A percentile compares a stretch with the other conserved stretches of the same genome.
These are phyloP conservation scores for Pelobates cultripes DNA, from an alignment of 2,797 vertebrate genomes.

Conservation along the genomic window DNA sequence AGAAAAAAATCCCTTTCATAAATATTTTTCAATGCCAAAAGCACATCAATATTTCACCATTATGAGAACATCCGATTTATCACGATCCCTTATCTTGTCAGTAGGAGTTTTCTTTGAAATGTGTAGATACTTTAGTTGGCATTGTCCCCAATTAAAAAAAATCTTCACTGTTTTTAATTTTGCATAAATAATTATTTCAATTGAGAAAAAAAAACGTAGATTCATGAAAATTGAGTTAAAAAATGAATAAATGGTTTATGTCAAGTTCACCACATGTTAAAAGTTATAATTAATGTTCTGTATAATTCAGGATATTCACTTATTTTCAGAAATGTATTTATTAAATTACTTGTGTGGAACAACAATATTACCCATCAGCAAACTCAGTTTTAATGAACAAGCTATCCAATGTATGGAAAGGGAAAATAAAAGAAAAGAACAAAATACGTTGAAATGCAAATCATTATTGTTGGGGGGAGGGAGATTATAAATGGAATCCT, in stretches of 20 bases:
- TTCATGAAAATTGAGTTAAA: neutral
- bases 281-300: neutral
- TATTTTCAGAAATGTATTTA: neutral
- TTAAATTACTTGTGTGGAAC: neutral
- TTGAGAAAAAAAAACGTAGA: neutral
- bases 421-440: too few species aligned
- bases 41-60: constrained; percentile 16
- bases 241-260: neutral
- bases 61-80: constrained; percentile 1
- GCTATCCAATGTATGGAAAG: too few species aligned
- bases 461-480: too few species aligned
- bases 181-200: neutral
- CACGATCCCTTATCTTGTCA: neutral
- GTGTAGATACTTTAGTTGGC: neutral
- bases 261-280: constrained; percentile 1
- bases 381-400: neutral
- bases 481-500: too few species aligned
- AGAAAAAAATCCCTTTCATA: constrained; percentile 38
- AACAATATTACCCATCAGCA: neutral
- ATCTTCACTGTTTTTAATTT: neutral
- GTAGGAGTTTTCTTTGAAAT: neutral
- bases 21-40: constrained; percentile 2
- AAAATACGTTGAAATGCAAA: too few species aligned
- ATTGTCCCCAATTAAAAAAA: neutral
- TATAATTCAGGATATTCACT: neutral